Base-by-base conservation (phyloP, 2,888 invertebrate species). In the Halocaridina rubra region DNA sequence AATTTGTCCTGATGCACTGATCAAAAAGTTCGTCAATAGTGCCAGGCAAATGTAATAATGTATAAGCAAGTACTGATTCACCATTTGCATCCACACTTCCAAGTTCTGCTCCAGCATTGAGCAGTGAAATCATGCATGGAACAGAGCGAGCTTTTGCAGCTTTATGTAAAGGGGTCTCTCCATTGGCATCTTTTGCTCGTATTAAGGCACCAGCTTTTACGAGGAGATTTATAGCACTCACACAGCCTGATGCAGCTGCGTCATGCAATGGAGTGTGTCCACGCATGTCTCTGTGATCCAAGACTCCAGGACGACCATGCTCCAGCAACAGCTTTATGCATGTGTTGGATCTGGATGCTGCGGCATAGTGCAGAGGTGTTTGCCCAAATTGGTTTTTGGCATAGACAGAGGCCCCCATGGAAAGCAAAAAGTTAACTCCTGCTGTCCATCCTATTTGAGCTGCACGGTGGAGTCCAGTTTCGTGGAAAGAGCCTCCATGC, bases 81-180 rank as follows among this genome's bases (percentile, higher is more conserved):
- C 90, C 90, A 53, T 88, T 85, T 57, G 89, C 88, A 13, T 90
- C 90, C 13, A 93, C 89, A 24, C 92, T 92, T 90, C 92, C 92
- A 59, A 92, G 91, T 29, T 92, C 91, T 22, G 91, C 91, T 13
- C 91, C 91, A 39, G 90, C 89, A 30, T 91, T 90, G 78, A 93
- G 90, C 53, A 93, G 90, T 57, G 91, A 89, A 88, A 91, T 90
- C 61, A 94, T 92, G 74, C 93, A 92, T 85, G 93, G 93, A 89
- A 93, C 92, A 87, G 93, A 93, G 0, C 94, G 93, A 88, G 93
- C 92, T 84, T 92, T 92, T 72, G 93, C 93, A 2, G 94, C 94
- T 74, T 93, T 91, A 89, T 93, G 93, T 30, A 88, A 67, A 3
- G 88, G 86, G 2, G 93, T 93, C 74, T 91, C 90, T 0, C 93